These are phyloP conservation scores for Eidolon dupreanum DNA, from an alignment of 2,797 vertebrate genomes.

Conservation along the genomic window DNA sequence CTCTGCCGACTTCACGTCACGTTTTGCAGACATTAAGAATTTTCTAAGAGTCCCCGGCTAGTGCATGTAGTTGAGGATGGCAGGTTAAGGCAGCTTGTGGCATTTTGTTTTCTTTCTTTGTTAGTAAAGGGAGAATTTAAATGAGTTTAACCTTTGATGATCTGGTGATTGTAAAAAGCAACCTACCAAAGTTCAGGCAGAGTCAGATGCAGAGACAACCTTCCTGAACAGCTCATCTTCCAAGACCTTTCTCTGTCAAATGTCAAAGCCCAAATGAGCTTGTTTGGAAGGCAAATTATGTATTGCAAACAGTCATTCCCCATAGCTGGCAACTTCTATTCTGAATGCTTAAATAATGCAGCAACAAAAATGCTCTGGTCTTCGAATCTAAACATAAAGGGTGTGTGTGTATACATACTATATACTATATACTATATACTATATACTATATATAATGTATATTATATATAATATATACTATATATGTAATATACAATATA, in stretches of 20 bases:
- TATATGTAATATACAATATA: neutral
- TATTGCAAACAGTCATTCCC: slow-evolving; percentile 57
- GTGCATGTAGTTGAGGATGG: neutral
- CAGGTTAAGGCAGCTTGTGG: slow-evolving; percentile 56
- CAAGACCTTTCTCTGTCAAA: slow-evolving; percentile 78
- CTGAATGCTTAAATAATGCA: slow-evolving; percentile 68
- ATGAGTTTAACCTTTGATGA: slow-evolving; percentile 77
- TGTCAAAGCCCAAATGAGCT: slow-evolving; percentile 75
- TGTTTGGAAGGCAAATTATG: slow-evolving; percentile 77
- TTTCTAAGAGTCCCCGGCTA: neutral
- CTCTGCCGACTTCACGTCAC: neutral
- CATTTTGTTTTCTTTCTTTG: slow-evolving; percentile 73
- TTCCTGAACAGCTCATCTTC: slow-evolving; percentile 63
- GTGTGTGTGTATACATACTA: no score
- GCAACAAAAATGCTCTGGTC: slow-evolving; percentile 20
- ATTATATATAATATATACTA: no score
- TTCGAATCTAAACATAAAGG: neutral
- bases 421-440: no score
- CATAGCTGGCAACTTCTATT: slow-evolving; percentile 44
- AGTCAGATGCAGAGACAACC: slow-evolving; percentile 65
- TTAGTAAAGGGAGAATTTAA: slow-evolving; percentile 70
- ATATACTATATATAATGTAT: no score
- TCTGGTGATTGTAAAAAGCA: slow-evolving; percentile 73
- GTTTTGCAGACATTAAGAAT: neutral
- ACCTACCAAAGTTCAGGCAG: slow-evolving; percentile 66